Evolutionary conservation across 2,888 invertebrate genomes (phyloP).

Genomic region (Noctua pronuba): DNA sequence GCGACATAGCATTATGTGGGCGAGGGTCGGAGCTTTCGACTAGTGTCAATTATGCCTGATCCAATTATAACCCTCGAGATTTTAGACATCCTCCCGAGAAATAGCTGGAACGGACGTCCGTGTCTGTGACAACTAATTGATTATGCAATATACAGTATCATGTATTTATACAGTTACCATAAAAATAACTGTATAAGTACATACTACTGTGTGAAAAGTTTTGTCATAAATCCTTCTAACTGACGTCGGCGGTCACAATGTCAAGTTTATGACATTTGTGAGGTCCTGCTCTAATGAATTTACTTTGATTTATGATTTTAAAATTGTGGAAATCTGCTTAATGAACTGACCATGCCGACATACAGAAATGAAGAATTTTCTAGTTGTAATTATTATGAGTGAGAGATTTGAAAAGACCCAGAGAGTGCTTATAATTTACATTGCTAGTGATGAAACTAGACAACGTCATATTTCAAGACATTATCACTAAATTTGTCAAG

Average conservation of each 20-base stretch:
- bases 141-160: constrained; percentile 9
- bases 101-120: constrained; percentile 42
- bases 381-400: background rate
- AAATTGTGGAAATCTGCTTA: background rate
- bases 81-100: constrained; percentile 66
- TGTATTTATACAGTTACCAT: background rate
- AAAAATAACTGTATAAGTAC: no score
- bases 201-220: constrained; percentile 12
- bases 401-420: background rate
- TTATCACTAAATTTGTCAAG: background rate
- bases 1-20: constrained; percentile 45
- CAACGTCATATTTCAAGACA: background rate
- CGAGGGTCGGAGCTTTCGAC: constrained; percentile 15
- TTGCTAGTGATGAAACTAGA: background rate
- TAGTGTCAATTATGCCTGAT: constrained; percentile 68
- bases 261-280: constrained; percentile 10
- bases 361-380: background rate
- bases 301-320: constrained; percentile 8
- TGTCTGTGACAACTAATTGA: constrained; percentile 61
- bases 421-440: background rate
- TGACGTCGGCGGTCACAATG: constrained; percentile 22
- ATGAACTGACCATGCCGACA: background rate
- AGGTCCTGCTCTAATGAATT: constrained; percentile 11
- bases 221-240: constrained; percentile 36
- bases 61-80: constrained; percentile 76